These are phyloP conservation scores for Cylloceria caligata DNA, from an alignment of 2,888 invertebrate species.

Conservation along the genomic window DNA sequence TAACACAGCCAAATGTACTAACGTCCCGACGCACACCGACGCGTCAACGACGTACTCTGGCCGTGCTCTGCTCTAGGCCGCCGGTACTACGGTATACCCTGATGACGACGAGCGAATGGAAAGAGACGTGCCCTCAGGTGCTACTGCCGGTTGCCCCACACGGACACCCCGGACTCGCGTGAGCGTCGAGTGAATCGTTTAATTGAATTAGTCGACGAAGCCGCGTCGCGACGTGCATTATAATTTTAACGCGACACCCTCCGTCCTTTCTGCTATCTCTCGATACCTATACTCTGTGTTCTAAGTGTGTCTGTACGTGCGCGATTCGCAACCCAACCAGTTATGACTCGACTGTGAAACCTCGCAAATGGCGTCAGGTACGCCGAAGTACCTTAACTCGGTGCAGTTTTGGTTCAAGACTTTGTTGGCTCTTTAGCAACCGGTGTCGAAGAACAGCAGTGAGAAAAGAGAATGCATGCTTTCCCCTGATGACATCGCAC, in stretches of 20 bases:
- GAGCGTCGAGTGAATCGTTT: constrained; percentile 76
- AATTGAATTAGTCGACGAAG: constrained; percentile 82
- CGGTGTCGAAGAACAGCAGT: not conserved
- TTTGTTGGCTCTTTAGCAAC: constrained; percentile 1
- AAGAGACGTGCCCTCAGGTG: constrained; percentile 82
- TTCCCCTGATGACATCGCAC: not conserved
- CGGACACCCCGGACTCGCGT: constrained; percentile 58
- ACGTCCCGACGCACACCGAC: constrained; percentile 68
- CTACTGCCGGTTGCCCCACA: constrained; percentile 65
- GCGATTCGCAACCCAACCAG: constrained; percentile 60
- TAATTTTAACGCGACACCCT: constrained; percentile 68
- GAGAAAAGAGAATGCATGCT: not conserved
- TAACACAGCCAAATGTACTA: constrained; percentile 49
- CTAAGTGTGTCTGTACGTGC: constrained; percentile 58
- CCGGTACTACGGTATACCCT: not conserved
- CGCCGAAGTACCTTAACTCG: constrained; percentile 53
- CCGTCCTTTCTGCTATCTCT: constrained; percentile 11
- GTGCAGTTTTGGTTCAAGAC: constrained; percentile 31
- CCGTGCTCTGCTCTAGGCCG: not conserved
- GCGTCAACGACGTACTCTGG: constrained; percentile 33
- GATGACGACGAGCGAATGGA: constrained; percentile 69
- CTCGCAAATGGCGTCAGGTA: constrained; percentile 49
- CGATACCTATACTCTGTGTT: constrained; percentile 45
- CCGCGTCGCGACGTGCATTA: constrained; percentile 75
- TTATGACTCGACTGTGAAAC: constrained; percentile 56